Evolutionary conservation across 2,797 vertebrate genomes (phyloP).

Genomic region (Sebastes trivittatus): DNA sequence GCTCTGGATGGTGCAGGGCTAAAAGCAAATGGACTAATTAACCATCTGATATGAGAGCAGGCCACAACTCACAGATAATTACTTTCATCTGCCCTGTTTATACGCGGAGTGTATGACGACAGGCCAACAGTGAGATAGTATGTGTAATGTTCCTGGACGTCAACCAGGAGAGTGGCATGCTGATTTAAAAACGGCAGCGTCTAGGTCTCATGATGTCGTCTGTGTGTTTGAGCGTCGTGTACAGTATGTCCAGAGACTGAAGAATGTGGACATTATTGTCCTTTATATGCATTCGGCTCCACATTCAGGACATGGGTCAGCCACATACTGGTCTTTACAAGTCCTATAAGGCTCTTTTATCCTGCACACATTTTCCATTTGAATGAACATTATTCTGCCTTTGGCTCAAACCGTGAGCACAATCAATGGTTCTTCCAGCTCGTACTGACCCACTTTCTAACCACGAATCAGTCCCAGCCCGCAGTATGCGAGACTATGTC

Average conservation of each 20-base stretch:
- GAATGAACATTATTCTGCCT: constrained; percentile 47
- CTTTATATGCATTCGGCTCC: constrained; percentile 21
- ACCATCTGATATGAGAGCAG: constrained; percentile 58
- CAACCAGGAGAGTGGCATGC: constrained; percentile 25
- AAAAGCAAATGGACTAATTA: constrained; percentile 69
- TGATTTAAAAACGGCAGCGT: constrained; percentile 23
- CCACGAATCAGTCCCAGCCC: constrained; percentile 42
- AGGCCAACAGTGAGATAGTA: constrained; percentile 47
- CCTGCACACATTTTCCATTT: constrained; percentile 45
- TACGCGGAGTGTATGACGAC: constrained; percentile 28
- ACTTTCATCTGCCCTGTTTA: constrained; percentile 69
- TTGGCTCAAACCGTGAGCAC: constrained; percentile 36
- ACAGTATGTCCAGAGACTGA: constrained; percentile 15
- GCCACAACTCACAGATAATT: constrained; percentile 61
- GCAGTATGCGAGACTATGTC: constrained; percentile 24
- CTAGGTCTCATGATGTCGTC: constrained; percentile 20
- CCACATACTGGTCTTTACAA: constrained; percentile 24
- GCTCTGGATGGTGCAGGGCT: constrained; percentile 51
- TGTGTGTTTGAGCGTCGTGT: background rate
- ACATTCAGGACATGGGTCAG: constrained; percentile 34
- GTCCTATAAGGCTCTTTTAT: constrained; percentile 43
- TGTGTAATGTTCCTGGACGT: constrained; percentile 54
- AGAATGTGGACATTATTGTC: constrained; percentile 14
- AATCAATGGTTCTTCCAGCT: constrained; percentile 52
- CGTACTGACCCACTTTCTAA: constrained; percentile 63